Evolutionary conservation across 2,113 vertebrate genomes (phyloP), one percentile per base, ranked within the genome.

Genomic region (Podarcis raffonei): DNA sequence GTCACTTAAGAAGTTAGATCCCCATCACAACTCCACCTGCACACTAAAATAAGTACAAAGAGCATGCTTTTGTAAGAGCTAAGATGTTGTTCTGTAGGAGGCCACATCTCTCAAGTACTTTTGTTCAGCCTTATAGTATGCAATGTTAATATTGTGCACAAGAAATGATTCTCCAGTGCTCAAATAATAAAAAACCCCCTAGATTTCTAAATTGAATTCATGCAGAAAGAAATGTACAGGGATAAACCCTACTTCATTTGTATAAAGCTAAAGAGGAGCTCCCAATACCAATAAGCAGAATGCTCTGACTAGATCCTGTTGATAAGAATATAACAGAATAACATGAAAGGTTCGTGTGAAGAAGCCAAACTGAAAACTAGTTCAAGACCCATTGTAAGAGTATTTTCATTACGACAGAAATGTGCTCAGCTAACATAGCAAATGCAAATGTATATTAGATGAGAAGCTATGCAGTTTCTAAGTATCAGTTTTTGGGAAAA

Each of bases 401-500:
- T 83, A 39, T 6, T 84, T 62, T 16, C n/a, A 74, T 74, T 74
- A 27, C 20, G 62, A 66, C 30, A 42, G 9, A 30, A 78, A 65
- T 6, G 89, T 84, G 15, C 72, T 82, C 16, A 37, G 77, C 27
- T 90, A 91, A 66, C 84, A 84, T 89, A 91, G 39, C 25, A 84
- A 59, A 85, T 82, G 91, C 5, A 86, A 65, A 91, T 27, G 59
- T 0, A 0, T 53, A 87, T 15, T 25, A 8, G 4, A 75, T 4
- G 2, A 74, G 83, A 83, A 42, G 65, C 74, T 16, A 78, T 9
- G 22, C 27, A 30, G 48, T 53, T 66, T 42, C 23, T 65, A 76
- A 23, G 27, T 11, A 35, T 57, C 39, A 35, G n/a, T 86, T 86
- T 74, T 62, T 59, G 25, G 18, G 6, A 30, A 81, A 39, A 80